phyloP scores from a whole-genome alignment of 2,113 vertebrate genomes.

The Isurus oxyrinchus region DNA sequence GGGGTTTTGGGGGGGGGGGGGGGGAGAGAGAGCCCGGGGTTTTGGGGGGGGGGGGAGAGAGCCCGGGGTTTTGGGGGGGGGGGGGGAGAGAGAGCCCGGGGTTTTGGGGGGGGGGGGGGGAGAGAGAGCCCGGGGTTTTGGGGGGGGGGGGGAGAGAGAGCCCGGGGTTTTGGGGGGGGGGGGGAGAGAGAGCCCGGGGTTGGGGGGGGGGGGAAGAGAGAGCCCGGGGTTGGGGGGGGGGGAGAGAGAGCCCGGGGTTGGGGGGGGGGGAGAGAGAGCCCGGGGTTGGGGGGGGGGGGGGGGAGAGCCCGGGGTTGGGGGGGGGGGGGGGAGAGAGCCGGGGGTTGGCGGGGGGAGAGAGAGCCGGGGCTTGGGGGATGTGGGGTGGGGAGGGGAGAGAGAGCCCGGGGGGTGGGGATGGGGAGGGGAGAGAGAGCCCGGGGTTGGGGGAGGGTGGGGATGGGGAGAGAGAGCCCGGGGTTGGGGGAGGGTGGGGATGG shows the following conservation, averaged over 20 bases:
- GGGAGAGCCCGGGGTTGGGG: background rate
- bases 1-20: background rate
- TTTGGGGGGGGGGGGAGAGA: no score
- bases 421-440: background rate
- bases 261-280: background rate
- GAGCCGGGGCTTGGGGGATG: background rate
- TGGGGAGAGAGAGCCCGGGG: no score
- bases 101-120: no score
- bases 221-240: no score
- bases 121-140: background rate
- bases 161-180: background rate
- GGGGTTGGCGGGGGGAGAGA: background rate
- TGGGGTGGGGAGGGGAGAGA: no score
- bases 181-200: background rate
- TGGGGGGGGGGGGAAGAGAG: no score
- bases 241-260: no score
- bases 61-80: no score
- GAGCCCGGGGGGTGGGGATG: background rate
- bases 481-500: background rate
- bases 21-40: no score
- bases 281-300: background rate
- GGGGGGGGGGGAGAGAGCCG: fast-evolving
- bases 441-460: background rate
- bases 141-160: background rate
- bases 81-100: no score